A percentile compares a stretch with the other conserved stretches of the same genome.
Conservation (phyloP, 1,140 invertebrate genomes). For the Parapsyche elsis region DNA sequence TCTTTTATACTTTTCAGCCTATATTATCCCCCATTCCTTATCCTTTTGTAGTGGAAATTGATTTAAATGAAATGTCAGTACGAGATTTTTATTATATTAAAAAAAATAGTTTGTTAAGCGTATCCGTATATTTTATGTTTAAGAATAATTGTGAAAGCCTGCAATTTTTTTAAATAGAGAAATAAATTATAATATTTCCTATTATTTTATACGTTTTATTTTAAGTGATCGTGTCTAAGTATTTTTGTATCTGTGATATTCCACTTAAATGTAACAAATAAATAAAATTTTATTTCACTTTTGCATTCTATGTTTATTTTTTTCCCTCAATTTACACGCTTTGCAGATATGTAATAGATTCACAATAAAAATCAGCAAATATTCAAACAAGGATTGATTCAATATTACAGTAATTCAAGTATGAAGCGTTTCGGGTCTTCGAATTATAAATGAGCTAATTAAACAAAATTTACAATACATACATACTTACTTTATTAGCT, state of each 20-base stretch:
- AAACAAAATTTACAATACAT: no score
- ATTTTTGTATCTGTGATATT: constrained; percentile 57
- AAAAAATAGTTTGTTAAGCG: background rate
- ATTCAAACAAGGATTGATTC: no score
- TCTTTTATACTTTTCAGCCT: no score
- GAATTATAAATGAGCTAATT: no score
- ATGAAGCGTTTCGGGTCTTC: no score
- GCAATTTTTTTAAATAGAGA: constrained; percentile 1
- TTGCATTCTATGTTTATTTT: background rate
- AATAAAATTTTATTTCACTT: constrained; percentile 29
- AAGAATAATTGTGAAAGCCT: background rate
- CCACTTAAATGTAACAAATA: constrained; percentile 39
- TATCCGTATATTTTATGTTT: background rate
- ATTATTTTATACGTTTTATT: constrained; percentile 22
- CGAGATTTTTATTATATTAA: background rate
- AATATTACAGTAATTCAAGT: no score
- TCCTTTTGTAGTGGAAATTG: background rate
- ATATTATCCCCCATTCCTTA: no score
- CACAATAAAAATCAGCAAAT: no score
- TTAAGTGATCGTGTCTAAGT: constrained; percentile 43
- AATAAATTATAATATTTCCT: constrained; percentile 24
- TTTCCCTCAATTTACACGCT: background rate
- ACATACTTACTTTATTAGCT: no score
- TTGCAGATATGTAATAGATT: background rate
- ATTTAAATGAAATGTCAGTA: background rate